Conservation (phyloP, 1,140 invertebrate species). For the Brachionus rubens region DNA sequence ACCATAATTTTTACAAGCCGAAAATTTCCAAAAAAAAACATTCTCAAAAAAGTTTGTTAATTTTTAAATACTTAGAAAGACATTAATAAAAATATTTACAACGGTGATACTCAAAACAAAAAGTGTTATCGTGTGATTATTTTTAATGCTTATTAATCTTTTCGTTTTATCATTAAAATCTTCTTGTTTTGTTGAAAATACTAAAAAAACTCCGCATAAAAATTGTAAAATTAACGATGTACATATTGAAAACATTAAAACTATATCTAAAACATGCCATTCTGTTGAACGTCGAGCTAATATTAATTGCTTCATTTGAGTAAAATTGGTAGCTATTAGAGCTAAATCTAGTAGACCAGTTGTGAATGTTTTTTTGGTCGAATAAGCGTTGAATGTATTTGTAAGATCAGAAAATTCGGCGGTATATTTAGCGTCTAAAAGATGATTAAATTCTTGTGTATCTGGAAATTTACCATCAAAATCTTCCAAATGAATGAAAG, state of each 20-base stretch:
- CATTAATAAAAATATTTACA: slow-evolving; percentile 46
- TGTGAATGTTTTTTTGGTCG: slow-evolving; percentile 41
- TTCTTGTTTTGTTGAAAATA: slow-evolving; percentile 17
- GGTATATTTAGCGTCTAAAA: background rate
- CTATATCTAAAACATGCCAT: slow-evolving; percentile 41
- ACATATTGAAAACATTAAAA: slow-evolving; percentile 43
- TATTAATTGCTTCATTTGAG: slow-evolving; percentile 46
- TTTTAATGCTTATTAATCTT: slow-evolving; percentile 17
- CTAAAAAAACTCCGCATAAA: slow-evolving; percentile 25
- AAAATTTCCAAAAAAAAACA: no score
- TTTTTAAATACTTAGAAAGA: slow-evolving; percentile 40
- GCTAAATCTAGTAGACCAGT: slow-evolving; percentile 44
- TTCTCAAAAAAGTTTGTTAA: no score
- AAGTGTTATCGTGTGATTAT: slow-evolving; percentile 37
- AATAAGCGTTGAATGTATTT: slow-evolving; percentile 20
- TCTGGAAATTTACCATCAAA: background rate
- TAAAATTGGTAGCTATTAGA: slow-evolving; percentile 39
- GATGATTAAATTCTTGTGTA: background rate
- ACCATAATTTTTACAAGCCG: no score
- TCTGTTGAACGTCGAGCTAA: background rate
- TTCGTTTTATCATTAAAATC: slow-evolving; percentile 25
- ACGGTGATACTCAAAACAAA: slow-evolving; percentile 38
- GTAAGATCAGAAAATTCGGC: slow-evolving; percentile 14
- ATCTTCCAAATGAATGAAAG: slow-evolving; percentile 19
- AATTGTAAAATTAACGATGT: slow-evolving; percentile 25